These are phyloP conservation scores for Tinea semifulvella DNA, from an alignment of 2,888 invertebrate species.

Conservation along the genomic window DNA sequence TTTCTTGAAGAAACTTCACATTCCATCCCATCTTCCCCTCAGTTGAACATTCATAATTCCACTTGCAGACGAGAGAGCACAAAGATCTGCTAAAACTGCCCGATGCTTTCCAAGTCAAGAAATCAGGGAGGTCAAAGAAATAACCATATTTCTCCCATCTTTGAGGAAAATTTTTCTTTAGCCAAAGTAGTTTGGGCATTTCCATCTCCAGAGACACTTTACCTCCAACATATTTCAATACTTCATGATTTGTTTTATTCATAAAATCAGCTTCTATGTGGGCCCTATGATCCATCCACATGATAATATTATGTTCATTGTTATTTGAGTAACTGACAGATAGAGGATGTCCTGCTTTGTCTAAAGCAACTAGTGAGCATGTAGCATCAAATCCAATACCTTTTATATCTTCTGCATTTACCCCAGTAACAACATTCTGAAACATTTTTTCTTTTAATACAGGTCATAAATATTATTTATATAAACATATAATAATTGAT, in stretches of 20 bases:
- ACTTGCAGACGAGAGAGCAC: constrained; percentile 94
- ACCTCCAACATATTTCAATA: constrained; percentile 89
- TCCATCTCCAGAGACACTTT: constrained; percentile 97
- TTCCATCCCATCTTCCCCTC: constrained; percentile 75
- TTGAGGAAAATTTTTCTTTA: constrained; percentile 76
- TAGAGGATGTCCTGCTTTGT: constrained; percentile 72
- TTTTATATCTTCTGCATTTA: constrained; percentile 68
- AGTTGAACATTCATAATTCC: constrained; percentile 82
- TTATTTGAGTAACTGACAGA: constrained; percentile 73
- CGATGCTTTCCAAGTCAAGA: constrained; percentile 92
- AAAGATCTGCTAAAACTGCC: constrained; percentile 79
- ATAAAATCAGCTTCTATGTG: constrained; percentile 80
- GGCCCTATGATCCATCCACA: constrained; percentile 95
- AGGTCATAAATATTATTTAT: too few relatives aligned
- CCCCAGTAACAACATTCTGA: constrained; percentile 68
- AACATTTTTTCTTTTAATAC: too few relatives aligned
- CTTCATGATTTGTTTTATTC: constrained; percentile 76
- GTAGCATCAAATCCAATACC: constrained; percentile 97
- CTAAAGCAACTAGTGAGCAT: constrained; percentile 88
- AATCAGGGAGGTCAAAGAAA: constrained; percentile 94
- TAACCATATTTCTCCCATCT: constrained; percentile 77
- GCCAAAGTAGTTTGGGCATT: constrained; percentile 92
- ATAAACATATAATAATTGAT: too few relatives aligned
- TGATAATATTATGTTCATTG: constrained; percentile 81
- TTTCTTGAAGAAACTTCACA: constrained; percentile 71